Evolutionary conservation across 2,797 vertebrate species (phyloP).

Genomic region (Lithobates sylvaticus): DNA sequence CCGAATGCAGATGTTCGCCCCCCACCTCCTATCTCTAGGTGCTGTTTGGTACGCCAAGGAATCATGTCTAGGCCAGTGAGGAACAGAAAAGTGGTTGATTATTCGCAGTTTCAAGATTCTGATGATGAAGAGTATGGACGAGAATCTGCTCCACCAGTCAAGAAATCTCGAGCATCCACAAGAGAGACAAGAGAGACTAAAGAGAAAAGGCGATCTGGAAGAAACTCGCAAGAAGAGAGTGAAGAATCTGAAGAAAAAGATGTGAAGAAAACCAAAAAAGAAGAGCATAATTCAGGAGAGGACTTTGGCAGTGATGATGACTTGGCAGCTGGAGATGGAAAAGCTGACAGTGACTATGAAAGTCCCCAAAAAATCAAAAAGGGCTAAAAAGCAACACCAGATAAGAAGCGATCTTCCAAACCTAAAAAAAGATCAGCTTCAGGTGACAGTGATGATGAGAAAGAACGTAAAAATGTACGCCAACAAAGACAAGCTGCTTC

Average conservation of each 20-base stretch:
- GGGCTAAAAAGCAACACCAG: conserved; percentile 84
- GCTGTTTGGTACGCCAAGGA: conserved; percentile 64
- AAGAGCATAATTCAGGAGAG: conserved; percentile 88
- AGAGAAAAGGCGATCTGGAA: conserved; percentile 90
- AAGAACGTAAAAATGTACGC: conserved; percentile 91
- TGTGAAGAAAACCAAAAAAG: conserved; percentile 89
- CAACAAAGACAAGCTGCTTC: conserved; percentile 96
- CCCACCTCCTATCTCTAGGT: conserved; percentile 47
- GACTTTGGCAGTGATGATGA: conserved; percentile 89
- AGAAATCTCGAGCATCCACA: conserved; percentile 92
- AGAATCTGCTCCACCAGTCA: conserved; percentile 86
- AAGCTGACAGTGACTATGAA: conserved; percentile 85
- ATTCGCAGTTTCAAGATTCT: too few relatives aligned
- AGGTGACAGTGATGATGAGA: conserved; percentile 95
- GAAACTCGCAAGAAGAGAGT: conserved; percentile 90
- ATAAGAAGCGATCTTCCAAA: conserved; percentile 86
- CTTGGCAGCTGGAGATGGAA: conserved; percentile 85
- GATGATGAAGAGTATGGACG: conserved; percentile 95
- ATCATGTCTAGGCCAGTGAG: conserved; percentile 81
- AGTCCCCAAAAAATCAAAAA: conserved; percentile 87
- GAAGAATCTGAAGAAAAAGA: conserved; percentile 97
- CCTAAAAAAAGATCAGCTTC: conserved; percentile 82
- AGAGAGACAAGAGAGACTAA: conserved; percentile 94
- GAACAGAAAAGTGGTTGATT: too few relatives aligned
- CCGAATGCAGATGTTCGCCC: conserved; percentile 56